These are phyloP conservation scores for Caerostris extrusa DNA, from an alignment of 1,140 invertebrate species.

Conservation along the genomic window DNA sequence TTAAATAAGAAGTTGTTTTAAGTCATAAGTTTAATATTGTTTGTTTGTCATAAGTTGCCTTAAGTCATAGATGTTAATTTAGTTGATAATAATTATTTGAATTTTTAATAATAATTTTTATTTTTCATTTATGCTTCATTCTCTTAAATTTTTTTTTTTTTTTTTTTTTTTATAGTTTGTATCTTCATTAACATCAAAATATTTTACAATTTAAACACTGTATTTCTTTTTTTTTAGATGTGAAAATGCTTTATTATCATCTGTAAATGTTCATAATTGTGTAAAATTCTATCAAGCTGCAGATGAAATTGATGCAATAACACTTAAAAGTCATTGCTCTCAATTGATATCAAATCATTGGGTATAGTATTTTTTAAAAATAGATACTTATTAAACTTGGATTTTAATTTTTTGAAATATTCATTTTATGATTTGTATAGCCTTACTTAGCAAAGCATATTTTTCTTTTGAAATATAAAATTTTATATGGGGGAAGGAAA, in stretches of 20 bases:
- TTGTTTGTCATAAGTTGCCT: no score
- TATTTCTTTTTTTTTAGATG: slow-evolving; percentile 86
- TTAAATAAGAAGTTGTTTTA: no score
- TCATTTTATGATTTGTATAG: no score
- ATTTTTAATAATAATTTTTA: no score
- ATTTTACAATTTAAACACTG: slow-evolving; percentile 42
- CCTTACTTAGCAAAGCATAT: no score
- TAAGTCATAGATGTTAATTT: no score
- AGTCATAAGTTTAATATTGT: no score
- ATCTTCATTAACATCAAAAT: background rate
- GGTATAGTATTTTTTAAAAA: slow-evolving; percentile 82
- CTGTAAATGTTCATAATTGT: slow-evolving; percentile 92
- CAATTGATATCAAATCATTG: slow-evolving; percentile 95
- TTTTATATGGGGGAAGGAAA: no score
- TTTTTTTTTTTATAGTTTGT: no score
- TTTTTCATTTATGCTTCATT: background rate
- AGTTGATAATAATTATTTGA: no score
- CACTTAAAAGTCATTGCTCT: slow-evolving; percentile 92
- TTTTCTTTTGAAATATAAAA: no score
- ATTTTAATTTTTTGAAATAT: background rate
- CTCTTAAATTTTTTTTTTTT: background rate
- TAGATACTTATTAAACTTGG: background rate
- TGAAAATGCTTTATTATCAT: slow-evolving; percentile 92
- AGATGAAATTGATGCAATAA: slow-evolving; percentile 91
- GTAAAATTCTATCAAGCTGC: slow-evolving; percentile 95